Base-by-base conservation (phyloP, 1,140 invertebrate genomes). In the Aricia agestis region DNA sequence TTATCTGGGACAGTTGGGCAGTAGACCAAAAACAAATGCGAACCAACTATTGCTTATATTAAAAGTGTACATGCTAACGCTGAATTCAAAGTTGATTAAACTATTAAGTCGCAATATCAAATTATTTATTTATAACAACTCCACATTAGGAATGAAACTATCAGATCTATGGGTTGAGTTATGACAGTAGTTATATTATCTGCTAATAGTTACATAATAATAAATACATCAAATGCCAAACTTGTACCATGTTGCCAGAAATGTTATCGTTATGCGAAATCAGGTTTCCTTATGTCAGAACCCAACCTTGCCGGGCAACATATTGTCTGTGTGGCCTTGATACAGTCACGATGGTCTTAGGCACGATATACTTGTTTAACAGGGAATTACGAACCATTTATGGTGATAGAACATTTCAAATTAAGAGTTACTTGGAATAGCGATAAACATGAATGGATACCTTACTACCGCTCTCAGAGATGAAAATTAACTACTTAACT, bases 351-450 rank as follows among this genome's bases (percentile, higher is more conserved):
- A 63, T 63, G 59, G 59, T 19, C 59, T 63, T 25, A 19, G 10
- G 6, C 59, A 63, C 59, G 59, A 63, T 18, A 63, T 63, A 63
- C 59, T 63, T 63, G 59, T 63, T 63, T 19, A 63, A 19, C 59
- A 19, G 17, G 19, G 45, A 52, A 52, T 52, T 52, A 52, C 45
- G 45, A 9, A 15, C 45, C 45, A 15, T 52, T 42, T 52, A 52
- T 52, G 45, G 45, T 4, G 45, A 9, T 52, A 52, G 45, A 52
- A 52, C 45, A 52, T 52, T 52, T 52, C 45, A 52, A 52, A 52
- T 52, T 52, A 52, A 52, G 11, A 52, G 45, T 52, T 52, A 9
- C 45, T 52, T 52, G 3, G 45, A 52, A 52, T 52, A 52, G 4
- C 1, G 45, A 52, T 52, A 13, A 11, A 52, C 45, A 36, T 36